A percentile compares a stretch with the other conserved stretches of the same genome.
Conservation (phyloP, 2,888 invertebrate species). For the Thalpophila matura region DNA sequence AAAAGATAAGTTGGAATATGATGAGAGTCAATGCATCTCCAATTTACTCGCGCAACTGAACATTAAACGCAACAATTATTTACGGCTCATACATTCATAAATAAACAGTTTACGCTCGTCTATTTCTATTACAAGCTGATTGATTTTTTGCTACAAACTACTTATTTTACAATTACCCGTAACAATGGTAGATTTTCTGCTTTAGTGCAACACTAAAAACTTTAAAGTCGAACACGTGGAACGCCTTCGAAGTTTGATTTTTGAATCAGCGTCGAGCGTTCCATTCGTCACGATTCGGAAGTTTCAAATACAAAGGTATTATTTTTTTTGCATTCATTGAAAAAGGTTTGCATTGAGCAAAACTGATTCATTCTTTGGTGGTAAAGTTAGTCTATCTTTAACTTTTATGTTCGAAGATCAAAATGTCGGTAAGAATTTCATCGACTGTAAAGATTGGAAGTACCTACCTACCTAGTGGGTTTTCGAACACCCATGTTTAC, state of each 20-base stretch:
- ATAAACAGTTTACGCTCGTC: slow-evolving; percentile 74
- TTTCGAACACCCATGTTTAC: slow-evolving; percentile 5
- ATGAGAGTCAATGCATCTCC: slow-evolving; percentile 59
- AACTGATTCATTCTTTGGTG: slow-evolving; percentile 41
- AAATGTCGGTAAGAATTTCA: slow-evolving; percentile 2
- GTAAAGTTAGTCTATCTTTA: slow-evolving; percentile 17
- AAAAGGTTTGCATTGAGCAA: slow-evolving; percentile 38
- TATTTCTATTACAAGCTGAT: slow-evolving; percentile 75
- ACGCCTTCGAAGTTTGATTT: slow-evolving; percentile 84
- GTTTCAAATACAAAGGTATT: slow-evolving; percentile 77
- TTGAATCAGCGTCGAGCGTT: slow-evolving; percentile 71
- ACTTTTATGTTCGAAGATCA: neutral
- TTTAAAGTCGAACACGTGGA: slow-evolving; percentile 83
- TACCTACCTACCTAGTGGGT: neutral
- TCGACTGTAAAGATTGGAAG: neutral
- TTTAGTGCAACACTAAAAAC: slow-evolving; percentile 79
- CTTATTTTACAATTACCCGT: slow-evolving; percentile 80
- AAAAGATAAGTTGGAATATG: slow-evolving; percentile 53
- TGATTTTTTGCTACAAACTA: slow-evolving; percentile 76
- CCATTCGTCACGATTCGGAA: slow-evolving; percentile 81
- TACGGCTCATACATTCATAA: slow-evolving; percentile 78
- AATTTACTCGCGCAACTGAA: slow-evolving; percentile 60
- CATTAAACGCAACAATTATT: slow-evolving; percentile 71
- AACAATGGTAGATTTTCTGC: slow-evolving; percentile 79
- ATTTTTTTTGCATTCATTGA: slow-evolving; percentile 63